Conservation (phyloP, 2,888 invertebrate species). For the Drosophila demipolita region DNA sequence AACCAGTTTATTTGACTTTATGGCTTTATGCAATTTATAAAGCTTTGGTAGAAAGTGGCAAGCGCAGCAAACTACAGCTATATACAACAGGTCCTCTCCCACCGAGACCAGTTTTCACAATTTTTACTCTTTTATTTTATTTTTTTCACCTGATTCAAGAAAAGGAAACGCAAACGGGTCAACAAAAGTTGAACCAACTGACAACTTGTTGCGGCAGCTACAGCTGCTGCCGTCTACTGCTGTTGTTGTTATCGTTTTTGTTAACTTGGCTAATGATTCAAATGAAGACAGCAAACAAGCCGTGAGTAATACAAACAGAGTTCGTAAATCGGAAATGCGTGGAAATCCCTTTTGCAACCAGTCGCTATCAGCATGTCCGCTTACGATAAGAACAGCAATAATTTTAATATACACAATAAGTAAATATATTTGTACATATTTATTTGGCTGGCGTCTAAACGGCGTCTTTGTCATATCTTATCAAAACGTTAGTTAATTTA, state of each 20-base stretch:
- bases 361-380: slow-evolving; percentile 59
- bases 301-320: slow-evolving; percentile 58
- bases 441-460: slow-evolving; percentile 51
- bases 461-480: slow-evolving; percentile 63
- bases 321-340: slow-evolving; percentile 61
- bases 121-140: slow-evolving; percentile 67
- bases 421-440: background rate
- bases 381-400: slow-evolving; percentile 16
- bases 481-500: slow-evolving; percentile 67
- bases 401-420: slow-evolving; percentile 1
- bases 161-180: slow-evolving; percentile 72
- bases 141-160: slow-evolving; percentile 69
- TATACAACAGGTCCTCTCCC: slow-evolving; percentile 54
- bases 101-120: slow-evolving; percentile 65
- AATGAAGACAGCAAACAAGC: slow-evolving; percentile 40
- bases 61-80: background rate
- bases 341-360: slow-evolving; percentile 55
- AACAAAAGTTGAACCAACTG: slow-evolving; percentile 47
- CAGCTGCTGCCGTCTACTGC: slow-evolving; percentile 14
- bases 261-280: slow-evolving; percentile 52
- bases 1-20: slow-evolving; percentile 47
- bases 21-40: slow-evolving; percentile 60
- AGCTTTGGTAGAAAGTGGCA: slow-evolving; percentile 67
- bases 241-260: slow-evolving; percentile 4
- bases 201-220: slow-evolving; percentile 53